Base-by-base conservation (phyloP, 1,140 invertebrate species). In the Lasioglossum albipes region DNA sequence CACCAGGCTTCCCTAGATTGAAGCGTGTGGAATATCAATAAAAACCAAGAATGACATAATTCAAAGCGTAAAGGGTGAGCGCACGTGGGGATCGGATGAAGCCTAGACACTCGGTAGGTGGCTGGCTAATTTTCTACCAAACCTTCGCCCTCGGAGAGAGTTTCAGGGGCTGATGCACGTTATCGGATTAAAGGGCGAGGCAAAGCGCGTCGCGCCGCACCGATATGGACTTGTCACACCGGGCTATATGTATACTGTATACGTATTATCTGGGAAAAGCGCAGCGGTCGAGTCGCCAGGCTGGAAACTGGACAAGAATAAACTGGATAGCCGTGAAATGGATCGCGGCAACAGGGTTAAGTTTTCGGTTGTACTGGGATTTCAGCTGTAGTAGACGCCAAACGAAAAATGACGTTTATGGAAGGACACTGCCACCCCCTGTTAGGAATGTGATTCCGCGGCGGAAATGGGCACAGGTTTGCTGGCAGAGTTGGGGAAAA, bases 261-360 rank as follows among this genome's bases (percentile, higher is more conserved):
- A 72, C 61, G 76, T 79, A 65, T 79, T 73, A 79, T 73, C 76
- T 64, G 69, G 69, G 76, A 79, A 72, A 65, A 65, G 76, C 49
- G 76, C 61, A 79, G 27, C 66, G 54, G 75, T 77, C 54, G 66
- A 70, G 59, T 79, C 76, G 61, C 7, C 61, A 52, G 69, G 9
- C 27, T 42, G 69, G 69, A 79, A 79, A 79, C 76, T 73, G 31
- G 69, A 79, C 76, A 69, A 65, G 69, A 73, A 64, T 73, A 65
- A 79, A 79, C 69, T 64, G 61, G 59, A 79, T 61, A 79, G 76
- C 59, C 61, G 76, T 79, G 76, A 79, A 72, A 79, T 79, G 69
- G 76, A 79, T 79, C 76, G 9, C 69, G 61, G 75, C 75, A 77
- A 61, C 75, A 59, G 76, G 69, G 76, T 79, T 36, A 79, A 79